Conservation (phyloP, 2,888 invertebrate genomes). For the Capitulum mitella region DNA sequence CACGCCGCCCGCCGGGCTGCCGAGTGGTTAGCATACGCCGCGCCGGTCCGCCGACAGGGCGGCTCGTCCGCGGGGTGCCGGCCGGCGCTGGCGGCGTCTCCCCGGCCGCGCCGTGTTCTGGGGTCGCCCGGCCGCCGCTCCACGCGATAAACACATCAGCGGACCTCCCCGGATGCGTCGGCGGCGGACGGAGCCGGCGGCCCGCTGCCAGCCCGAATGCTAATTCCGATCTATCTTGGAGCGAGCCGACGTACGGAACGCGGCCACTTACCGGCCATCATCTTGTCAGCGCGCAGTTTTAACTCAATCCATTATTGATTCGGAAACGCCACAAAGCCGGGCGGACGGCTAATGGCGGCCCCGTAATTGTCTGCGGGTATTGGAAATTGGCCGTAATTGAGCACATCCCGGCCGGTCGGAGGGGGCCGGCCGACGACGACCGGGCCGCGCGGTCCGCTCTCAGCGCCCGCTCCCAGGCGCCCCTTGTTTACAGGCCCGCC, state of each 20-base stretch:
- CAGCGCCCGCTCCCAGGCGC: neutral
- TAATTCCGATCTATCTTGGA: neutral
- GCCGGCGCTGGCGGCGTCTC: too few species aligned
- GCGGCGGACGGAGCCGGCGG: neutral
- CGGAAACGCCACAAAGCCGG: neutral
- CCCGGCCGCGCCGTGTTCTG: neutral
- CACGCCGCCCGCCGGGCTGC: neutral
- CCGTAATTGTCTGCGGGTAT: neutral
- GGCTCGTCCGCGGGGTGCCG: neutral
- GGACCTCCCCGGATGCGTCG: neutral
- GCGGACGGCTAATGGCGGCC: neutral
- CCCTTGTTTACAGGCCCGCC: too few species aligned
- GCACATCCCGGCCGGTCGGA: neutral
- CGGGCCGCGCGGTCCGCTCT: neutral
- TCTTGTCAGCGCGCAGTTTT: conserved; percentile 12
- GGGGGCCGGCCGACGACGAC: neutral
- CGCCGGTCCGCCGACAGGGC: neutral
- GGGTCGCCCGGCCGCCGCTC: neutral
- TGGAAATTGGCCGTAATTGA: conserved; percentile 20
- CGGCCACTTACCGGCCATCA: conserved; percentile 8
- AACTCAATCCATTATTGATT: conserved; percentile 24
- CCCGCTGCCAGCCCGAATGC: neutral
- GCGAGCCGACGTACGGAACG: neutral
- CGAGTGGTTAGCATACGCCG: neutral
- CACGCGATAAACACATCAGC: conserved; percentile 20